Conservation (phyloP, 2,888 invertebrate species). For the Pammene aurita region DNA sequence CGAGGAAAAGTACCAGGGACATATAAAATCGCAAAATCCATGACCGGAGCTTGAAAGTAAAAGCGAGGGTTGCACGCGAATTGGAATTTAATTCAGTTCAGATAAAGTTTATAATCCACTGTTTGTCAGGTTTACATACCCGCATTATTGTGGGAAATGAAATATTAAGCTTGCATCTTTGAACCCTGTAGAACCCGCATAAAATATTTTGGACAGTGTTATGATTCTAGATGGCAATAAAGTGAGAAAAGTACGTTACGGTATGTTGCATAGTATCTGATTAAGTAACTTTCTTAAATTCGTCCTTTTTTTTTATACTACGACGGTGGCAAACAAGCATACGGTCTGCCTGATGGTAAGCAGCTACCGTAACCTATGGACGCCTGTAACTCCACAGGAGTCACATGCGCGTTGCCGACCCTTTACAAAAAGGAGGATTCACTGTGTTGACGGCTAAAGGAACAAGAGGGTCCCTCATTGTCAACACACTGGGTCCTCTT, state of each 20-base stretch:
- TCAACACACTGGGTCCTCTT: no score
- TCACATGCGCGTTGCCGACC: no score
- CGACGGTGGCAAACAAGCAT: no score
- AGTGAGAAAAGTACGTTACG: conserved; percentile 1
- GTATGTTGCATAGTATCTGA: not conserved
- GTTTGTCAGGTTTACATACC: not conserved
- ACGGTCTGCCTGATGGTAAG: no score
- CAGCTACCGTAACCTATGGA: no score
- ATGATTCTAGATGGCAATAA: conserved; percentile 12
- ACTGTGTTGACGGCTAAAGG: no score
- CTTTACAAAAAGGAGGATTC: no score
- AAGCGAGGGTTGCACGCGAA: not conserved
- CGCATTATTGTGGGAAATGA: conserved; percentile 18
- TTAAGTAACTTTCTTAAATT: no score
- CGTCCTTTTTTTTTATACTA: no score
- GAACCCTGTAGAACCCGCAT: conserved; percentile 18
- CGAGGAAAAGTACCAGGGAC: conserved; percentile 30
- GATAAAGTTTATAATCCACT: not conserved
- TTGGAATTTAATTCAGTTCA: not conserved
- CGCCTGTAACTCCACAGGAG: no score
- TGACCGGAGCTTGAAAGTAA: conserved; percentile 3
- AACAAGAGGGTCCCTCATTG: no score
- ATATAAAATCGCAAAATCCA: conserved; percentile 5
- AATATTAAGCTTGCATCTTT: conserved; percentile 11
- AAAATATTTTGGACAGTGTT: conserved; percentile 27